Evolutionary conservation across 2,113 vertebrate species (phyloP).

Genomic region (Melanocharis versteri): DNA sequence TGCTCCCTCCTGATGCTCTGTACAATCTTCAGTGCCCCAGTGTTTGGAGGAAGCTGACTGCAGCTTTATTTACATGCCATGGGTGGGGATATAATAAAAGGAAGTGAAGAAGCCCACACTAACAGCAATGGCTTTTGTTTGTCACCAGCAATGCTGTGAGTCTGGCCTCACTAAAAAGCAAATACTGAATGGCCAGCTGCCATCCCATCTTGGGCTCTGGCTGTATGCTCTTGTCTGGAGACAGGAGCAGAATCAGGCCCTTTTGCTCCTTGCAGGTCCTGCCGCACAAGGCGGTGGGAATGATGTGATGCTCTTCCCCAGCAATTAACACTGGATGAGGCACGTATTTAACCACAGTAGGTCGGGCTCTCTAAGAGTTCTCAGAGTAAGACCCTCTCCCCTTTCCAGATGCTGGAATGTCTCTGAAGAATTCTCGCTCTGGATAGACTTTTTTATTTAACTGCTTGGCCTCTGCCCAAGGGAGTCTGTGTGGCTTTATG

Average conservation of each 20-base stretch:
- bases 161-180: background rate
- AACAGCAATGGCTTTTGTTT: constrained; percentile 21
- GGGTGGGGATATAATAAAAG: constrained; percentile 13
- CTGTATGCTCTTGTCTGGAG: background rate
- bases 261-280: background rate
- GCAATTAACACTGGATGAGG: background rate
- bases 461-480: constrained; percentile 52
- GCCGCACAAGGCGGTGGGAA: background rate
- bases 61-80: constrained; percentile 20
- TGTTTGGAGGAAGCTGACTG: background rate
- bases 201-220: background rate
- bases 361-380: background rate
- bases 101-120: constrained; percentile 10
- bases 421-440: constrained; percentile 30
- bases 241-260: background rate
- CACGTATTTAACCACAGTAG: background rate
- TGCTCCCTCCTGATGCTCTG: background rate
- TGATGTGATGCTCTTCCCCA: background rate
- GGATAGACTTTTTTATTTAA: constrained; percentile 19
- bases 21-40: background rate
- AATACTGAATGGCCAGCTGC: background rate
- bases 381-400: background rate
- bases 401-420: constrained; percentile 48
- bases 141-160: background rate
- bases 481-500: constrained; percentile 41